Conservation (phyloP, 2,797 vertebrate species). For the Phalloptychus januarius region DNA sequence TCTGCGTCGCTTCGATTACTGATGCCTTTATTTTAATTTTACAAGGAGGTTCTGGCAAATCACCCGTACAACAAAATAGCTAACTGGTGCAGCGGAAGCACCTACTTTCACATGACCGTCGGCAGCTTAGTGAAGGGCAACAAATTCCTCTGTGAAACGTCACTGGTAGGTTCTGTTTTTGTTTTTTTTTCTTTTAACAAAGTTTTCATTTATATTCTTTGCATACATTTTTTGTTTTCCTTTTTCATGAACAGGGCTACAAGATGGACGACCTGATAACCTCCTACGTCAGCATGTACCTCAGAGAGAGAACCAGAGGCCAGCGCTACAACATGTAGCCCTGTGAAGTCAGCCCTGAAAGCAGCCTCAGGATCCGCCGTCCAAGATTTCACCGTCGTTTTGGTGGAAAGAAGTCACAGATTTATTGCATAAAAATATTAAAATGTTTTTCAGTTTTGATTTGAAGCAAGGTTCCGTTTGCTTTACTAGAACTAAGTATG, state of each 20-base stretch:
- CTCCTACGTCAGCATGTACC: slow-evolving; percentile 88
- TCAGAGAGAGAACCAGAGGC: slow-evolving; percentile 78
- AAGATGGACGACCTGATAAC: slow-evolving; percentile 98
- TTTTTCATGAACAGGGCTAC: slow-evolving; percentile 86
- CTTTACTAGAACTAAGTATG: not conserved
- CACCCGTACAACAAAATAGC: slow-evolving; percentile 93
- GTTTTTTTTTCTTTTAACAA: no score
- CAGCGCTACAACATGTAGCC: slow-evolving; percentile 60
- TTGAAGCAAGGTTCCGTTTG: slow-evolving; percentile 13
- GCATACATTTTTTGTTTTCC: slow-evolving; percentile 25
- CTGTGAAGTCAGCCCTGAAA: slow-evolving; percentile 32
- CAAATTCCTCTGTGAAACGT: slow-evolving; percentile 95
- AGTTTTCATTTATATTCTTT: not conserved
- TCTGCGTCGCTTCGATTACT: not conserved
- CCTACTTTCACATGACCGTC: slow-evolving; percentile 95
- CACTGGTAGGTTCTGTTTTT: slow-evolving; percentile 85
- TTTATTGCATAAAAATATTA: slow-evolving; percentile 8
- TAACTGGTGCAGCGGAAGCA: slow-evolving; percentile 97
- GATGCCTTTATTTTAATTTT: slow-evolving; percentile 27
- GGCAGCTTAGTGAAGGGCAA: slow-evolving; percentile 89
- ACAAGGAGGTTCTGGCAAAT: slow-evolving; percentile 86
- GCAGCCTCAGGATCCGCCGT: not conserved
- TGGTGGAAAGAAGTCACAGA: slow-evolving; percentile 1
- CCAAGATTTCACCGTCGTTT: slow-evolving; percentile 11
- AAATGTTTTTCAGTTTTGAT: slow-evolving; percentile 32